Evolutionary conservation across 2,888 invertebrate genomes (phyloP), one percentile per base, ranked within the genome.

Genomic region (Crocallis elinguaria): DNA sequence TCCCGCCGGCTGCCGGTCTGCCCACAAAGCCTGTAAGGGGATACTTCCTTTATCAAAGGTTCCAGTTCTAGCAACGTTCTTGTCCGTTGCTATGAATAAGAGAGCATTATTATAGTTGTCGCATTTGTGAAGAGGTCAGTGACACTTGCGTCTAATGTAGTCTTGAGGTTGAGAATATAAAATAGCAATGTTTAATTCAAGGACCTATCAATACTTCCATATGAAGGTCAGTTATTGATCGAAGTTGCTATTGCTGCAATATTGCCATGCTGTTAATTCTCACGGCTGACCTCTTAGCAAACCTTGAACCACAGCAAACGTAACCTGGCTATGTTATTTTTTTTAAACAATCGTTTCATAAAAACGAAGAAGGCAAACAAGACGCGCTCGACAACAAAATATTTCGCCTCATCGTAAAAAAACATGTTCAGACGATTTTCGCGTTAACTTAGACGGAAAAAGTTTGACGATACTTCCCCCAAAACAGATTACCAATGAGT

Each of bases 1-100:
- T 86, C 84, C 84, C 84, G 85, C 74, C 71, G 65, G 76, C 67
- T 71, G 76, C 75, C 78, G 69, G 70, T 67, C 64, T 73, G 62
- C 70, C 71, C 72, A 89, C 88, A 90, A 89, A 86, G 85, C 76
- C 57, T 73, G 90, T 86, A 89, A 90, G 84, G 72, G 72, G 88
- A 90, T 88, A 90, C 86, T 89, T 88, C 88, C 87, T 86, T 76
- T 80, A 81, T 87, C 90, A 86, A 84, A 76, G 80, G 82, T 73
- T 77, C 75, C 75, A 79, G 77, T 76, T 77, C 81, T 85, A 82
- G 77, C 73, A 77, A 78, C 76, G 70, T 27, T 71, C 76, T 77
- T 75, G 73, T 75, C 69, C 63, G 67, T 64, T 64, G 64, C 65
- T 66, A 64, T 73, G 71, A 73, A 75, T 72, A 72, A 29, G 71